Evolutionary conservation across 2,113 vertebrate species (phyloP), one percentile per base, ranked within the genome.

Genomic region (Malurus melanocephalus): DNA sequence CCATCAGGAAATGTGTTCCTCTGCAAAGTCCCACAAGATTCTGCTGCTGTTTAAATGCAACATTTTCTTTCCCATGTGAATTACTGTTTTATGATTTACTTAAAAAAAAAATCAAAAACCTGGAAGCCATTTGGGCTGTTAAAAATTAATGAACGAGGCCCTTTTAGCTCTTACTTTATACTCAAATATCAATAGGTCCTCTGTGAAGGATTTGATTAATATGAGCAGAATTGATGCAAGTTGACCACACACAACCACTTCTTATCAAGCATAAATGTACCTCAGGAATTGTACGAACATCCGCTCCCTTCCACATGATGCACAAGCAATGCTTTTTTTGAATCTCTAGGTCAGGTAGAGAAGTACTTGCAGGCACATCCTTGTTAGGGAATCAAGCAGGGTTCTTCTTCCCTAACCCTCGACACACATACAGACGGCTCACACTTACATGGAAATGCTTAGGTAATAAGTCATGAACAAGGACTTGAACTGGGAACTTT

Each of bases 61-160:
- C 45, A 64, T 27, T 4, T 67, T 80, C 74, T 74, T 87, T 78
- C 67, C 49, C 38, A 20, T 3, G 4, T 43, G 45, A 91, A 85
- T 91, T 80, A 80, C 9, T 61, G 57, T 42, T 89, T 88, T 78
- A 89, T 46, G 16, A 80, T 75, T 89, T 69, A 23, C 48, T 60
- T 94, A 75, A 74, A 66, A 74, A 65, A 85, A 84, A 82, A 74
- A 87, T 11, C 38, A 69, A 67, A 87, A 68, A 55, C 18, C 74
- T 85, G 21, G 30, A 79, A 89, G 51, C 21, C 59, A 76, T 69
- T 88, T 82, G 61, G 33, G 33, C 49, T 88, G 66, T 65, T 89
- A 86, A 88, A 89, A 92, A 83, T 85, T 80, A 80, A 80, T 11
- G 19, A 85, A n/a, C 10, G 26, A 33, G 77, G 40, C 42, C 23